These are phyloP conservation scores for Habroteleia sp. DNA, from an alignment of 2,888 invertebrate genomes.

Conservation along the genomic window DNA sequence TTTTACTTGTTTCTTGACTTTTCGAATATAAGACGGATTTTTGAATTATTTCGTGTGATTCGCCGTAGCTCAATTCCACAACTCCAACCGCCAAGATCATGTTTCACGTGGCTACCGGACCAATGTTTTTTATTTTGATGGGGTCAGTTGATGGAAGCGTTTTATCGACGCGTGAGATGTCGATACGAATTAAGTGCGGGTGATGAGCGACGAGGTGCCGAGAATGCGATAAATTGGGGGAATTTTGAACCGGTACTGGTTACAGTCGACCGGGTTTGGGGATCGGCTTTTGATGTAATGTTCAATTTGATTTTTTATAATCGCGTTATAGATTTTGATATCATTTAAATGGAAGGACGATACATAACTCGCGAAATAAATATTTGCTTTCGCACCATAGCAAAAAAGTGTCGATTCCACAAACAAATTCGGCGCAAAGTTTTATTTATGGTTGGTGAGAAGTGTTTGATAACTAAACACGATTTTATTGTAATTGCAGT, in stretches of 20 bases:
- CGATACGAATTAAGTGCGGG: constrained; percentile 55
- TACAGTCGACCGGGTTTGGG: background rate
- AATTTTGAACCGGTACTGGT: constrained; percentile 1
- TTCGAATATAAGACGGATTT: no score
- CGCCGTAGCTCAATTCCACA: no score
- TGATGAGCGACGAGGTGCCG: constrained; percentile 36
- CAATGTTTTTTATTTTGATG: constrained; percentile 13
- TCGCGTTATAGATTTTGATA: constrained; percentile 41
- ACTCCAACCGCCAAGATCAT: no score
- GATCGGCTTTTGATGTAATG: constrained; percentile 47
- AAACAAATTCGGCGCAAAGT: constrained; percentile 16
- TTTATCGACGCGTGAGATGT: constrained; percentile 56
- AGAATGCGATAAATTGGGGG: constrained; percentile 11
- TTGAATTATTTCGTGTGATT: no score
- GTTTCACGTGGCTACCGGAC: constrained; percentile 1
- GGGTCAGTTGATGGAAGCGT: constrained; percentile 46
- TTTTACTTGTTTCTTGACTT: no score
- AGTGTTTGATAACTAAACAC: constrained; percentile 15
- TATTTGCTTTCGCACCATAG: constrained; percentile 21
- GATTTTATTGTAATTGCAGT: constrained; percentile 6
- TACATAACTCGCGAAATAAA: constrained; percentile 30
- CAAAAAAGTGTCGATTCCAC: constrained; percentile 40
- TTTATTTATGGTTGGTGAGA: constrained; percentile 12
- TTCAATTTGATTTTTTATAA: constrained; percentile 49
- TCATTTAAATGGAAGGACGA: constrained; percentile 17